Evolutionary conservation across 2,797 vertebrate species (phyloP).

Genomic region (Ctenopoma multispine): DNA sequence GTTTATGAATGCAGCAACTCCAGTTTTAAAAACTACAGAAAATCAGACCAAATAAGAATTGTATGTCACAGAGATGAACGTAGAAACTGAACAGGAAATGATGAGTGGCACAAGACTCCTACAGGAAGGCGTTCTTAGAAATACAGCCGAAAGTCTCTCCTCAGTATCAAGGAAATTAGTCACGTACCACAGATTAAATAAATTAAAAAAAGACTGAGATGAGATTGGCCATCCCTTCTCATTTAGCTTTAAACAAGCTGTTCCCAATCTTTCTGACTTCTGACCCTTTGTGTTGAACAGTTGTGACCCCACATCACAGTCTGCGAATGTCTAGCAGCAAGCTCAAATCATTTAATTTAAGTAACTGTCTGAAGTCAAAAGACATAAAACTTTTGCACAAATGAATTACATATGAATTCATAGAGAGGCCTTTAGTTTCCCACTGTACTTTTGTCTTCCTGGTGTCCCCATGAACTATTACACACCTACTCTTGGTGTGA

Average conservation of each 20-base stretch:
- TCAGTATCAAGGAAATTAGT: slow-evolving; percentile 51
- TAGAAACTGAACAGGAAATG: slow-evolving; percentile 34
- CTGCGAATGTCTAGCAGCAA: not conserved
- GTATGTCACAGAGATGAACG: not conserved
- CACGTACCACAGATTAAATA: slow-evolving; percentile 4
- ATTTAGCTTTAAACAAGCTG: not conserved
- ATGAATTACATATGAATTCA: too few species aligned
- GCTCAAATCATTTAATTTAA: too few species aligned
- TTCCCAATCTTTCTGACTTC: not conserved
- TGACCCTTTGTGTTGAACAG: not conserved
- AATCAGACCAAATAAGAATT: not conserved
- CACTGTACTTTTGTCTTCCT: too few species aligned
- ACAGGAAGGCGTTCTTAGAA: slow-evolving; percentile 57
- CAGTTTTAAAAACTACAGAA: not conserved
- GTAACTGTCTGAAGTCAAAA: too few species aligned
- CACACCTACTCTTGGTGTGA: too few species aligned
- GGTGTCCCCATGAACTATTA: too few species aligned
- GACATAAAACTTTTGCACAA: too few species aligned
- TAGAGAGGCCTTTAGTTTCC: too few species aligned
- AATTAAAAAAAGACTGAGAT: not conserved
- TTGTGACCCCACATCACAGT: not conserved
- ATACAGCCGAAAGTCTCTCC: slow-evolving; percentile 9
- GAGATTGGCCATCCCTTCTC: not conserved
- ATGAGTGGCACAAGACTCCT: slow-evolving; percentile 12
- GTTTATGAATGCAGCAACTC: too few species aligned